Evolutionary conservation across 2,113 vertebrate species (phyloP), one percentile per base, ranked within the genome.

Genomic region (Chionodraco myersi): DNA sequence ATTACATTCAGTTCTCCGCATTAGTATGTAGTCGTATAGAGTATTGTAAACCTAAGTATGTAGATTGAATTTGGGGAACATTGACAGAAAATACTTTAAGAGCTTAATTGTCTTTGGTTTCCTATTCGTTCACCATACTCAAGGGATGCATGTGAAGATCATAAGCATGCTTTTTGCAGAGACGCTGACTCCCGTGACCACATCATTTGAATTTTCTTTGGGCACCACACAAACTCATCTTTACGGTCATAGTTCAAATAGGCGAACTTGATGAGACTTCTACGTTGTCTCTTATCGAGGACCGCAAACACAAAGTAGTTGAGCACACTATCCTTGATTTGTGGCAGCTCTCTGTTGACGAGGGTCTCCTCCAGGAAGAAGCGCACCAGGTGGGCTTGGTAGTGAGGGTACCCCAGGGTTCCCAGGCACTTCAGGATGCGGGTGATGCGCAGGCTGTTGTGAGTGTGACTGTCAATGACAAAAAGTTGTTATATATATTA

Each of bases 371-470:
- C 60, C 47, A 99, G 94, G 93, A 99, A 98, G 94, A 99, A 98
- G 51, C 11, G 93, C 0, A 96, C 97, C 91, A 99, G 94, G 1
- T 96, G 96, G 2, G 90, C 95, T 91, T 98, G 97, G 88, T 95
- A 97, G 72, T 86, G 91, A 34, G 66, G 66, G 16, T 94, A 96
- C 2, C 96, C 97, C 93, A 99, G 93, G 79, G 95, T 96, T 1
- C 97, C 98, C 89, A 96, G 94, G 69, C 97, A 97, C 95, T 99
- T 99, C 80, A 98, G 94, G 86, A 99, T 97, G 61, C 96, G 96
- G 0, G 97, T 98, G 85, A 99, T 97, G 70, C 96, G 96, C 60
- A 97, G 88, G 84, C 95, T 97, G 94, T 98, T 99, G 84, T 98
- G 97, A 76, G 93, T 91, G 80, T 79, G 91, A 16, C 96, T 98